These are phyloP conservation scores for Metopolophium dirhodum DNA, from an alignment of 1,140 invertebrate genomes.

Conservation along the genomic window DNA sequence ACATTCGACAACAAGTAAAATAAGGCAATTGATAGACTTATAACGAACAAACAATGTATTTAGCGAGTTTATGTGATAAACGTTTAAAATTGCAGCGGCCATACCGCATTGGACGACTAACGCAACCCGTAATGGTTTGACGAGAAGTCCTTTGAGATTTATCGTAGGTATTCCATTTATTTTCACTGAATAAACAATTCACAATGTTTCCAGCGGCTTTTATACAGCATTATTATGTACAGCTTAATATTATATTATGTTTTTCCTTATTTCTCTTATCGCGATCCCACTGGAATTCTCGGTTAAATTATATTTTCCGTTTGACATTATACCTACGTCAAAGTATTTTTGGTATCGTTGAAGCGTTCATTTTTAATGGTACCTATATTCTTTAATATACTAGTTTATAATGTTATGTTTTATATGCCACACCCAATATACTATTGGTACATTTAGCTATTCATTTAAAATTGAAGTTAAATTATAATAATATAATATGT, in stretches of 20 bases:
- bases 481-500: not conserved
- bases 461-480: not conserved
- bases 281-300: not conserved
- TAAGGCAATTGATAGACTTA: not conserved
- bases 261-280: slow-evolving; percentile 10
- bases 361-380: not conserved
- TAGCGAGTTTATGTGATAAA: not conserved
- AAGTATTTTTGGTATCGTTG: not conserved
- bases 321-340: not conserved
- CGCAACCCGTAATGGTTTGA: not conserved
- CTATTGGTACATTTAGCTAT: not conserved
- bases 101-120: not conserved
- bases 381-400: not conserved
- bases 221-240: not conserved
- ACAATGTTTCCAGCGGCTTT: not conserved
- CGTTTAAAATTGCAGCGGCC: not conserved
- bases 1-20: not conserved
- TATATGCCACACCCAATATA: not conserved
- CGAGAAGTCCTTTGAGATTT: not conserved
- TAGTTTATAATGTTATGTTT: not conserved
- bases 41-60: not conserved
- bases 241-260: not conserved
- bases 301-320: not conserved
- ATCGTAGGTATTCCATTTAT: not conserved
- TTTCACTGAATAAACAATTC: not conserved